These are phyloP conservation scores for Drosophila mimica DNA, from an alignment of 2,888 invertebrate genomes.

Conservation along the genomic window DNA sequence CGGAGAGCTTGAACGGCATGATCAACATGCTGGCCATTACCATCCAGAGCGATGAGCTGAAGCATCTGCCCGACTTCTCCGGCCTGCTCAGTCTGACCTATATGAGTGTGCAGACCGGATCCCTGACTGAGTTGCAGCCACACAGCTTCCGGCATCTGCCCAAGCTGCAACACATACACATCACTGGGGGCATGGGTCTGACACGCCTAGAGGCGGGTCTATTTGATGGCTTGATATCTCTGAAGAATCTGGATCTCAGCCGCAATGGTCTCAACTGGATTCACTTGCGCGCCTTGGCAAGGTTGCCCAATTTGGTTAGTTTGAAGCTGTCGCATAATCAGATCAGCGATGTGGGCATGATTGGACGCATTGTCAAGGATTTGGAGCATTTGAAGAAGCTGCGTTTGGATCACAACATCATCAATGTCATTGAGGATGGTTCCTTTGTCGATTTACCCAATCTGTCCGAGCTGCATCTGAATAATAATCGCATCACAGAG, in stretches of 20 bases:
- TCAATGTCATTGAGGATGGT: conserved; percentile 90
- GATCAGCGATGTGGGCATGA: conserved; percentile 92
- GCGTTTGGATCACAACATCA: conserved; percentile 89
- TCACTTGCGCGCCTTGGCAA: conserved; percentile 90
- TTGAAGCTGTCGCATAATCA: conserved; percentile 90
- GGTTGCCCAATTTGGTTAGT: conserved; percentile 90
- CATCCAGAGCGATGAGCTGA: conserved; percentile 91
- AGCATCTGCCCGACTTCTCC: conserved; percentile 90
- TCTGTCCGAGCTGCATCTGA: conserved; percentile 88
- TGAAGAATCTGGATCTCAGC: conserved; percentile 90
- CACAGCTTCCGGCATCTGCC: conserved; percentile 90
- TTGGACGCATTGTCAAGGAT: conserved; percentile 91
- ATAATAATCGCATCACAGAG: conserved; percentile 90
- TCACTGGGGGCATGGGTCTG: conserved; percentile 89
- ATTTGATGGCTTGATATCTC: conserved; percentile 89
- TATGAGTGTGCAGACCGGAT: conserved; percentile 89
- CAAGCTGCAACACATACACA: conserved; percentile 90
- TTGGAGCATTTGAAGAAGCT: conserved; percentile 90
- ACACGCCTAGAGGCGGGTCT: conserved; percentile 90
- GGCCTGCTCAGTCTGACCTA: conserved; percentile 90
- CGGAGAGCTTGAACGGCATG: conserved; percentile 91
- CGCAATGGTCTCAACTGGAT: conserved; percentile 91
- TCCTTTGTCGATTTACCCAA: conserved; percentile 92
- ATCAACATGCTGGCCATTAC: conserved; percentile 93
- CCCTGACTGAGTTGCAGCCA: conserved; percentile 88